Percentiles rank a stretch among this genome's conserved stretches.
phyloP scores from a whole-genome alignment of 2,797 vertebrate species.

The Coregonus sp. region DNA sequence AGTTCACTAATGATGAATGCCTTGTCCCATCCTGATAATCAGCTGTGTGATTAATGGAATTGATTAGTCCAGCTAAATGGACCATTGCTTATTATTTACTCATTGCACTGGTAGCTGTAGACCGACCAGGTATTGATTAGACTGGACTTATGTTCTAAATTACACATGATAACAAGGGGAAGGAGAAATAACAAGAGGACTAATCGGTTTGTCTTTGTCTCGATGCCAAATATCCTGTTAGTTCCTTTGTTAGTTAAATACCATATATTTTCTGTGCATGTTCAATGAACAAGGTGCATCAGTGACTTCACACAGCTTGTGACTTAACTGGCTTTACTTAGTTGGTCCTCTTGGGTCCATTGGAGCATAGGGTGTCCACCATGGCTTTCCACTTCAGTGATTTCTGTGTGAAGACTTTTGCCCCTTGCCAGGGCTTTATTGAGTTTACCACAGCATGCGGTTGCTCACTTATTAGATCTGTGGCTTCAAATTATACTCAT shows the following conservation, averaged over 20 bases:
- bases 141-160: conserved; percentile 32
- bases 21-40: conserved; percentile 38
- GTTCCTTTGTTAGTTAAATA: background rate
- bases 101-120: conserved; percentile 17
- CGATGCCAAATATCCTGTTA: background rate
- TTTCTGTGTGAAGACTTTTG: background rate
- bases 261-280: too few species aligned
- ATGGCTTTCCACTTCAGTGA: background rate
- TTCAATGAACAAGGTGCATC: too few species aligned
- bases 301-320: too few species aligned
- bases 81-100: conserved; percentile 35
- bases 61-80: conserved; percentile 37
- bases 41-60: conserved; percentile 48
- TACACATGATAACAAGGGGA: conserved; percentile 10
- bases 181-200: background rate
- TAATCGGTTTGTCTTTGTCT: background rate
- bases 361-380: background rate
- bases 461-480: background rate
- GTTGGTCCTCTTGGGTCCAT: too few species aligned
- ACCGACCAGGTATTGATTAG: conserved; percentile 9
- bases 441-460: background rate
- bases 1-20: conserved; percentile 41
- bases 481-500: background rate
- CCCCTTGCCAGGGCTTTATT: background rate
- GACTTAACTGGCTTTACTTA: too few species aligned